phyloP scores from a whole-genome alignment of 2,113 vertebrate species.

The Entomyzon cyanotis region DNA sequence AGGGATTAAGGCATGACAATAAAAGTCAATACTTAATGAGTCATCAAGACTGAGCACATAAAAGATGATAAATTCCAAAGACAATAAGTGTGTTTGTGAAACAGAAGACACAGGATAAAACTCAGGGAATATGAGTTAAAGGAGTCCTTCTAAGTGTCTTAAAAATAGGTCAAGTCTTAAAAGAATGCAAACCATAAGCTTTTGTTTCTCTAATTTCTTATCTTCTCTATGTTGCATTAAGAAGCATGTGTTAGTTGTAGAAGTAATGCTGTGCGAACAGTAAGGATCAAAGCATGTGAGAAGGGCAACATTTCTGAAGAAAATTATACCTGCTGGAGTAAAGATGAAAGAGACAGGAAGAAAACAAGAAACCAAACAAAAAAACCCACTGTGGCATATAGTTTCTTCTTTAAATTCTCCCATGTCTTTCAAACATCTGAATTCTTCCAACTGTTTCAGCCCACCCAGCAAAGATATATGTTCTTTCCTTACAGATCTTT shows the following conservation, averaged over 20 bases:
- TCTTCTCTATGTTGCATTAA: neutral
- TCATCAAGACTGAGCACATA: neutral
- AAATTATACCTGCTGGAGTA: neutral
- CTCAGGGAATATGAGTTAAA: neutral
- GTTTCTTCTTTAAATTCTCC: neutral
- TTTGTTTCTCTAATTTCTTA: neutral
- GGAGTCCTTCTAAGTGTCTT: neutral
- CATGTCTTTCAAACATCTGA: neutral
- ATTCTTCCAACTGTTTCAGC: neutral
- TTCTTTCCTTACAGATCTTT: neutral
- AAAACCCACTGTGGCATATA: accelerated
- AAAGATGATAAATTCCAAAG: neutral
- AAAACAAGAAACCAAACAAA: neutral
- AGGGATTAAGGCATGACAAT: neutral
- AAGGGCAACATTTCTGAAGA: neutral
- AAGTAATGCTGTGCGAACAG: neutral
- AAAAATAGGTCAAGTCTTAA: neutral
- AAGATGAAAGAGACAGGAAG: neutral
- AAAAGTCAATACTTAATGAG: neutral
- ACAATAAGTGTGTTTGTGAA: neutral
- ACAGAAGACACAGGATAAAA: neutral
- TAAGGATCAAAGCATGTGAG: neutral
- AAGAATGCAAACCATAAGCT: neutral
- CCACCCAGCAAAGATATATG: neutral
- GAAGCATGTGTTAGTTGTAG: neutral